Evolutionary conservation across 2,888 invertebrate species (phyloP).

Genomic region (Leptopilina syphax): DNA sequence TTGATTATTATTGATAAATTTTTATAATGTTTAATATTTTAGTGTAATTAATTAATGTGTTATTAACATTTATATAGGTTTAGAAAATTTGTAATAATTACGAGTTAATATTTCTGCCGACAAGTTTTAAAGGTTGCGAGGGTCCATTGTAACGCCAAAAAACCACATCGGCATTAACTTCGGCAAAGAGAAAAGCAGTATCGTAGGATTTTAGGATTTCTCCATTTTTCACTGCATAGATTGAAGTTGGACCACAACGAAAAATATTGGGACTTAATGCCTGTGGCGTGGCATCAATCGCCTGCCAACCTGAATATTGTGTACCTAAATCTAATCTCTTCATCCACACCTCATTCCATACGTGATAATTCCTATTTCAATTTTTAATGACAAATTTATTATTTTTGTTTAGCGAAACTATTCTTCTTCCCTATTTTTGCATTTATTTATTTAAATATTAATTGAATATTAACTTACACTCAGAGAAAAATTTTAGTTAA

Average conservation of each 20-base stretch:
- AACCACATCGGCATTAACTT: conserved; percentile 96
- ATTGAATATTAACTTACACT: too few species aligned
- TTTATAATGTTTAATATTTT: too few species aligned
- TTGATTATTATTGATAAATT: too few species aligned
- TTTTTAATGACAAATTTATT: neutral
- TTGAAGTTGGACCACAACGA: conserved; percentile 92
- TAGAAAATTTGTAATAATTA: conserved; percentile 56
- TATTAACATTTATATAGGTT: too few species aligned
- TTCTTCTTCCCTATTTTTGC: too few species aligned
- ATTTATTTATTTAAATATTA: too few species aligned
- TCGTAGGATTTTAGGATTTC: conserved; percentile 91
- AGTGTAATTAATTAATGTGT: too few species aligned
- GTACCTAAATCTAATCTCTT: conserved; percentile 88
- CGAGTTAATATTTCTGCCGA: conserved; percentile 85
- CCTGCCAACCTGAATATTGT: conserved; percentile 95
- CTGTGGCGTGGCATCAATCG: conserved; percentile 94
- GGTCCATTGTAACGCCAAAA: conserved; percentile 92
- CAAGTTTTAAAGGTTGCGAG: conserved; percentile 88
- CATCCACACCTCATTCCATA: conserved; percentile 98
- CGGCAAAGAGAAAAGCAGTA: conserved; percentile 90
- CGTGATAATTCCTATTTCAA: conserved; percentile 88
- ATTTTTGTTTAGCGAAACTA: too few species aligned
- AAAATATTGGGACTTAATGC: conserved; percentile 89
- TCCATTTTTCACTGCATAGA: conserved; percentile 89
- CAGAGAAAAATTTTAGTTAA: too few species aligned